phyloP scores from a whole-genome alignment of 2,113 vertebrate species.

The Pan paniscus region DNA sequence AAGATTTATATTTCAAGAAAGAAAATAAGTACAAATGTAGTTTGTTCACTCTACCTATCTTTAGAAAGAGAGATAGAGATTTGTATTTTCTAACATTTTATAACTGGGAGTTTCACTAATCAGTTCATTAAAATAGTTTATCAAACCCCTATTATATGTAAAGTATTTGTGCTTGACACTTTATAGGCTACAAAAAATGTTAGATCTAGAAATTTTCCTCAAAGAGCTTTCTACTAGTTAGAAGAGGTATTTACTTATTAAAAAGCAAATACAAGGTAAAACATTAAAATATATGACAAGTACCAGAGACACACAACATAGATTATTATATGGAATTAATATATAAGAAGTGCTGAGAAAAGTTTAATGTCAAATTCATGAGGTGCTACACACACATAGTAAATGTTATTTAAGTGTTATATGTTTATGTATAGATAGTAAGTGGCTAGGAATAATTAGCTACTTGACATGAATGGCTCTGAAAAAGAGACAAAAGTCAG shows the following conservation, averaged over 20 bases:
- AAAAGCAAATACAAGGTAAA: not conserved
- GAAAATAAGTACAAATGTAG: not conserved
- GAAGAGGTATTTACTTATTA: not conserved
- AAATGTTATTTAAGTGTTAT: not conserved
- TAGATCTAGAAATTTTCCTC: not conserved
- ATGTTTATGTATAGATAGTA: not conserved
- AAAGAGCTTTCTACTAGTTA: not conserved
- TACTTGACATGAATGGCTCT: not conserved
- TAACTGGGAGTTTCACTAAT: not conserved
- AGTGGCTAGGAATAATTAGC: constrained; percentile 14
- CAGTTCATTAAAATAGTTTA: not conserved
- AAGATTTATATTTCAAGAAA: not conserved
- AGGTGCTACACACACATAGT: not conserved
- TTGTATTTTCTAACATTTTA: not conserved
- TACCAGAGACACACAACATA: not conserved
- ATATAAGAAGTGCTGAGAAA: not conserved
- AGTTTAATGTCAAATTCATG: not conserved
- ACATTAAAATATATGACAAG: not conserved
- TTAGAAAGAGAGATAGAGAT: not conserved
- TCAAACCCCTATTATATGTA: not conserved
- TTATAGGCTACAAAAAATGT: not conserved
- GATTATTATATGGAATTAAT: not conserved
- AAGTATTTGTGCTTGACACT: not conserved
- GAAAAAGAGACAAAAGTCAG: not conserved
- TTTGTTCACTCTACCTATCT: not conserved